phyloP scores from a whole-genome alignment of 92 coral and sea anemone genomes.

The Ricordea florida region DNA sequence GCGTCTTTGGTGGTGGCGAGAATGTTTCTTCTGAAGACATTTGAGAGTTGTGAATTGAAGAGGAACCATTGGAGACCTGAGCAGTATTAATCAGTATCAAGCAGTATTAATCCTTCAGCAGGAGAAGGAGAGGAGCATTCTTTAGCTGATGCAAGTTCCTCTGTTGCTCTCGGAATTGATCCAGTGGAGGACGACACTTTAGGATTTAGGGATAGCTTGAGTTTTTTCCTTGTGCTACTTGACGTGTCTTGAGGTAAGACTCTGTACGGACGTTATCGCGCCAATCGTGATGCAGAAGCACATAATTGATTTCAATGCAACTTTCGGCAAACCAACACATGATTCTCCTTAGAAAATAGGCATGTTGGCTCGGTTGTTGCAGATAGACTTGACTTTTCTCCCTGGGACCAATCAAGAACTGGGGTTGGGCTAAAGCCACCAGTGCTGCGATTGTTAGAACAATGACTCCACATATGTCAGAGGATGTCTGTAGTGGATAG shows the following conservation, averaged over 20 bases:
- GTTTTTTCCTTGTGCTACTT: not conserved
- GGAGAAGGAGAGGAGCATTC: not conserved
- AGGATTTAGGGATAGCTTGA: not conserved
- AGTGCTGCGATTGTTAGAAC: constrained; percentile 13
- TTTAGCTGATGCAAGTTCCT: constrained; percentile 1
- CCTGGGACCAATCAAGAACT: constrained; percentile 19
- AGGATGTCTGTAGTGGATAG: constrained; percentile 36
- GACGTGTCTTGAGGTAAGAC: not conserved
- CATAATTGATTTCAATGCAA: constrained; percentile 8
- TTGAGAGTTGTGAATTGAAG: not conserved
- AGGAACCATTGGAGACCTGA: not conserved
- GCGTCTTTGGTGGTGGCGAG: constrained; percentile 9
- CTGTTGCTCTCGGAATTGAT: not conserved
- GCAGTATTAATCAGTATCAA: no score
- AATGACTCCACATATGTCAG: constrained; percentile 36
- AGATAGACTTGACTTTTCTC: constrained; percentile 16
- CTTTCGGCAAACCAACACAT: constrained; percentile 45
- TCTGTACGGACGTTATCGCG: not conserved
- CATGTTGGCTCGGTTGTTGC: constrained; percentile 25
- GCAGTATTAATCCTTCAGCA: not conserved
- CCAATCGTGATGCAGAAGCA: constrained; percentile 11
- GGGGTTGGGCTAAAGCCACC: constrained; percentile 18
- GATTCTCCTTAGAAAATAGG: constrained; percentile 1
- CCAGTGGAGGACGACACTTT: not conserved
- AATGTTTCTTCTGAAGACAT: not conserved